phyloP scores from a whole-genome alignment of 2,797 vertebrate species.

The Hylomyscus alleni region DNA sequence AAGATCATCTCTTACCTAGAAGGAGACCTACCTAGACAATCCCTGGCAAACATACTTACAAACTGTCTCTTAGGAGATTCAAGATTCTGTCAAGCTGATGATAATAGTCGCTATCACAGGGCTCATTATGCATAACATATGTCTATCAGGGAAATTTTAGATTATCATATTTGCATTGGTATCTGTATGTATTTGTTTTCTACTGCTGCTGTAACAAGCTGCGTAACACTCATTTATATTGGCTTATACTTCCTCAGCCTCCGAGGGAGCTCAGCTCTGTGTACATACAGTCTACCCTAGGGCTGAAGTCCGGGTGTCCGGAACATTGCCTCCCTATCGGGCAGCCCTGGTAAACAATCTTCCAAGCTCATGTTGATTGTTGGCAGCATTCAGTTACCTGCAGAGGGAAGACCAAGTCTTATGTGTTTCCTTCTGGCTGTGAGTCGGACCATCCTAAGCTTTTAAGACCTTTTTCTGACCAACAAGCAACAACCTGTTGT shows the following conservation, averaged over 20 bases:
- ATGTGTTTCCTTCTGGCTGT: background rate
- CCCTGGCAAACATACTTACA: background rate
- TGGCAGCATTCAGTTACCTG: background rate
- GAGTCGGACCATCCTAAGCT: background rate
- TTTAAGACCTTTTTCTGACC: background rate
- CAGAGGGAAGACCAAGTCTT: background rate
- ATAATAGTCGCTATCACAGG: background rate
- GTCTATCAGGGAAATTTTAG: background rate
- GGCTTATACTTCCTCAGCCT: background rate
- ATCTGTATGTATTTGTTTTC: conserved; percentile 7
- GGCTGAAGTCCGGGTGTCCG: background rate
- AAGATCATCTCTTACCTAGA: background rate
- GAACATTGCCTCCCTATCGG: background rate
- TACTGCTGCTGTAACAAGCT: conserved; percentile 28
- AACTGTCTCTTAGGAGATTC: background rate
- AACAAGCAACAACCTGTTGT: background rate
- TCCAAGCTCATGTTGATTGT: background rate
- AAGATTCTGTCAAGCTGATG: background rate
- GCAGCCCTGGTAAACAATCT: background rate
- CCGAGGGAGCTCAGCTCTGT: background rate
- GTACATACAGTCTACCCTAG: background rate
- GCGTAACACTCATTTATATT: background rate
- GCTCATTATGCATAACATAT: background rate
- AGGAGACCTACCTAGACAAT: background rate
- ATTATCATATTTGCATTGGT: background rate